Evolutionary conservation across 2,113 vertebrate species (phyloP).

Genomic region (Martes martes): DNA sequence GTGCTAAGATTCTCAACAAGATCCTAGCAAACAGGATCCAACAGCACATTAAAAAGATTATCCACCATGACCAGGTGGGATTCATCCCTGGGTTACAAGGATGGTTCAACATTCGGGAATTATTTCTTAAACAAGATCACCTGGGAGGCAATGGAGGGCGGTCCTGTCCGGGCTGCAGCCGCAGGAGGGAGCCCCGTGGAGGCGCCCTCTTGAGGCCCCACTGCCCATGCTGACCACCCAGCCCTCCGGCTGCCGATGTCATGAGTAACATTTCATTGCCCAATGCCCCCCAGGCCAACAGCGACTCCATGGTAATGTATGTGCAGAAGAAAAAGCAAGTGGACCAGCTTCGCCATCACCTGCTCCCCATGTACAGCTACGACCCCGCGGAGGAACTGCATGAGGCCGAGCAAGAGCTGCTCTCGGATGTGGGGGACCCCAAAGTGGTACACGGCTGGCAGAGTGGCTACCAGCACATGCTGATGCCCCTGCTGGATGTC

Average conservation of each 20-base stretch:
- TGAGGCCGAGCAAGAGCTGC: conserved; percentile 92
- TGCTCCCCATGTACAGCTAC: conserved; percentile 95
- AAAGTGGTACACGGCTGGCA: conserved; percentile 90
- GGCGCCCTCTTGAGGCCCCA: conserved; percentile 55
- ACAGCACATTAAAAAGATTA: too few relatives aligned
- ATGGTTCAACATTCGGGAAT: too few relatives aligned
- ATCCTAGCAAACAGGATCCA: too few relatives aligned
- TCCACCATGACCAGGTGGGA: too few relatives aligned
- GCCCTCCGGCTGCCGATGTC: conserved; percentile 43
- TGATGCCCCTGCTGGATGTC: conserved; percentile 85
- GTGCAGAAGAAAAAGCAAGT: conserved; percentile 91
- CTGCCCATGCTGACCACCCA: conserved; percentile 52
- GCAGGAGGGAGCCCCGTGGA: conserved; percentile 62
- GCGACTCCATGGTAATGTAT: conserved; percentile 89
- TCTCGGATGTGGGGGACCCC: conserved; percentile 89
- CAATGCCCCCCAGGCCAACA: conserved; percentile 78
- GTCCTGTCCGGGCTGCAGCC: too few relatives aligned
- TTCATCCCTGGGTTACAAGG: too few relatives aligned
- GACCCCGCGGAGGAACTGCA: conserved; percentile 94
- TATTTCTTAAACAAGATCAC: too few relatives aligned
- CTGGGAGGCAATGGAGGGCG: too few relatives aligned
- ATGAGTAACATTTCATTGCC: conserved; percentile 92
- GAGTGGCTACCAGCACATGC: conserved; percentile 84
- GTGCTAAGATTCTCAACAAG: too few relatives aligned
- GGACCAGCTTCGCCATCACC: conserved; percentile 92